Conservation (phyloP, 2,888 invertebrate genomes). For the Meganola albula region DNA sequence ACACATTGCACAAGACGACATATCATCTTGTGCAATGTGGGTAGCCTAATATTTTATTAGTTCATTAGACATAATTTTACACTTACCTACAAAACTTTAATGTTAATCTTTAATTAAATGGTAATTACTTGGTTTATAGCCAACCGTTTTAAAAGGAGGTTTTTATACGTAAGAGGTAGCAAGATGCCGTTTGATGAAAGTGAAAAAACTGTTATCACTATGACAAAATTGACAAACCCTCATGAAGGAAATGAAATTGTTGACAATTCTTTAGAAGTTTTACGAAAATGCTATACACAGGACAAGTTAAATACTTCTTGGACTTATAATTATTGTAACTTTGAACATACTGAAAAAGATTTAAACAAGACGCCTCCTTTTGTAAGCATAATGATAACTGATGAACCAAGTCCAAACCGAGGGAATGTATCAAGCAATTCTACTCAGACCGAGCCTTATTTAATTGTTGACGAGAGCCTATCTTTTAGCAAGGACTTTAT, state of each 20-base stretch:
- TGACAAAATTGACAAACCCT: constrained; percentile 25
- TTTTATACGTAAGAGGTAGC: too few relatives aligned
- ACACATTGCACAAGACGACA: too few relatives aligned
- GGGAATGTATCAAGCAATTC: constrained; percentile 40
- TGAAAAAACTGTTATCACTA: constrained; percentile 27
- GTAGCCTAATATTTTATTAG: too few relatives aligned
- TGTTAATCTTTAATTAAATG: too few relatives aligned
- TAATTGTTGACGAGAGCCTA: constrained; percentile 43
- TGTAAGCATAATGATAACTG: constrained; percentile 48
- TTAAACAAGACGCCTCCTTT: constrained; percentile 50
- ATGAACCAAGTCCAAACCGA: constrained; percentile 34
- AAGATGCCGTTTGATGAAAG: constrained; percentile 30
- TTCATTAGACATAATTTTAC: too few relatives aligned
- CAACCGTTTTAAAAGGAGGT: too few relatives aligned
- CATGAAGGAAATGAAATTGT: constrained; percentile 31
- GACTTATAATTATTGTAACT: constrained; percentile 45
- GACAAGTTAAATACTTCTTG: constrained; percentile 51
- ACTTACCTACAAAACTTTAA: too few relatives aligned
- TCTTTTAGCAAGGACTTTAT: constrained; percentile 50
- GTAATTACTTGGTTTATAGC: too few relatives aligned
- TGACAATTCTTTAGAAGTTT: constrained; percentile 49
- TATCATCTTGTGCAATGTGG: too few relatives aligned
- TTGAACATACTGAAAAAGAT: constrained; percentile 37
- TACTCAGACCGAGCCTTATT: constrained; percentile 49
- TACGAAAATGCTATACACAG: constrained; percentile 48